phyloP scores from a whole-genome alignment of 2,113 vertebrate species.

The Lontra canadensis region DNA sequence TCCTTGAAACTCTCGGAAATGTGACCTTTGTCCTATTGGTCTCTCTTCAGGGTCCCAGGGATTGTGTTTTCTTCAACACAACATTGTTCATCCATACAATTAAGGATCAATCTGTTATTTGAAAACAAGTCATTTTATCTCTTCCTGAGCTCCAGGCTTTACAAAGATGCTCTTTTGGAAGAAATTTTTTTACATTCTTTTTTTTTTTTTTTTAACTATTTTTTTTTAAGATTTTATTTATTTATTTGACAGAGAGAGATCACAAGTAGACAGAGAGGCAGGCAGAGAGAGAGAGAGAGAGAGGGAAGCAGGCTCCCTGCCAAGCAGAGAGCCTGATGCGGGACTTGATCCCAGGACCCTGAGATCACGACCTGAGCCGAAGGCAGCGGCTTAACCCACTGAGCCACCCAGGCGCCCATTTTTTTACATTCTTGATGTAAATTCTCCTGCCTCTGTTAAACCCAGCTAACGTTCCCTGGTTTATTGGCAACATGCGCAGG shows the following conservation, averaged over 20 bases:
- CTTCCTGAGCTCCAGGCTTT: not conserved
- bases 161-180: not conserved
- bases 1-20: not conserved
- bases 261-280: too few relatives aligned
- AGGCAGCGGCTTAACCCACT: too few relatives aligned
- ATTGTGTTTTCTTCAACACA: not conserved
- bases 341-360: too few relatives aligned
- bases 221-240: too few relatives aligned
- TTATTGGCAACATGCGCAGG: not conserved
- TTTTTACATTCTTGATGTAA: not conserved
- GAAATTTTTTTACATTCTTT: not conserved
- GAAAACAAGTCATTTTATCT: not conserved
- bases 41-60: not conserved
- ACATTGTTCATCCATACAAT: not conserved
- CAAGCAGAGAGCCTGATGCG: too few relatives aligned
- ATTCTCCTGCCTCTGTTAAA: not conserved
- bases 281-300: too few relatives aligned
- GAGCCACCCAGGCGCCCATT: too few relatives aligned
- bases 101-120: not conserved
- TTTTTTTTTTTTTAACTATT: too few relatives aligned
- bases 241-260: too few relatives aligned
- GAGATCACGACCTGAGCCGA: too few relatives aligned
- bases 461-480: not conserved
- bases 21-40: not conserved
- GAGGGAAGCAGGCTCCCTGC: too few relatives aligned